Conservation (phyloP, 2,888 invertebrate species). For the Xestia ashworthii region DNA sequence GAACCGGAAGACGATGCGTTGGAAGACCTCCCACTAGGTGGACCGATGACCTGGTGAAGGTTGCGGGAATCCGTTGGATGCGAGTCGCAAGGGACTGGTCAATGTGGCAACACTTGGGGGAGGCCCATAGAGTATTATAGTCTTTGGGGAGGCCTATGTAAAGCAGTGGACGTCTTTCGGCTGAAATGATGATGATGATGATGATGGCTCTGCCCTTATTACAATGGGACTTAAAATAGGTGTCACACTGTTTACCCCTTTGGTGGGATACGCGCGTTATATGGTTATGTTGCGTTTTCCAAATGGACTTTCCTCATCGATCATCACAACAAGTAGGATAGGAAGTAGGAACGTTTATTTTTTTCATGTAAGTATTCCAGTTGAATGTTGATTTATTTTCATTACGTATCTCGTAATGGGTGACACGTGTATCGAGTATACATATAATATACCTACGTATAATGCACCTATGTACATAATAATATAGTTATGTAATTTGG, state of each 20-base stretch:
- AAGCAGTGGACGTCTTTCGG: no score
- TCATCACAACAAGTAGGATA: not conserved
- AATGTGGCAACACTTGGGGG: no score
- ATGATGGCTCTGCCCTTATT: not conserved
- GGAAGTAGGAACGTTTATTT: not conserved
- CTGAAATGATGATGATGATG: no score
- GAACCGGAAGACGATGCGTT: no score
- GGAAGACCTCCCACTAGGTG: no score
- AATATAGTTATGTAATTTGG: not conserved
- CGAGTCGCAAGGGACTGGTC: no score
- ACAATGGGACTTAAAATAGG: not conserved
- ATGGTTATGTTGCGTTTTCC: not conserved
- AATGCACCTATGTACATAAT: slow-evolving; percentile 1
- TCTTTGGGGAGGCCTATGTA: no score
- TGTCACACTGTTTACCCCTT: not conserved
- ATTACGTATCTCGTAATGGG: slow-evolving; percentile 42
- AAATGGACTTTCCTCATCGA: slow-evolving; percentile 18
- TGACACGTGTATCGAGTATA: slow-evolving; percentile 40
- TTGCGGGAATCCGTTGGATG: no score
- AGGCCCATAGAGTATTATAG: no score
- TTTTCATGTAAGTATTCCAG: not conserved
- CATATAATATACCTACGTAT: slow-evolving; percentile 3
- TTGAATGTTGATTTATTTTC: slow-evolving; percentile 24
- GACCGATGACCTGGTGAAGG: no score
- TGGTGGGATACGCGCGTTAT: not conserved